Conservation (phyloP, 2,113 vertebrate species). For the Lamprotornis superbus region DNA sequence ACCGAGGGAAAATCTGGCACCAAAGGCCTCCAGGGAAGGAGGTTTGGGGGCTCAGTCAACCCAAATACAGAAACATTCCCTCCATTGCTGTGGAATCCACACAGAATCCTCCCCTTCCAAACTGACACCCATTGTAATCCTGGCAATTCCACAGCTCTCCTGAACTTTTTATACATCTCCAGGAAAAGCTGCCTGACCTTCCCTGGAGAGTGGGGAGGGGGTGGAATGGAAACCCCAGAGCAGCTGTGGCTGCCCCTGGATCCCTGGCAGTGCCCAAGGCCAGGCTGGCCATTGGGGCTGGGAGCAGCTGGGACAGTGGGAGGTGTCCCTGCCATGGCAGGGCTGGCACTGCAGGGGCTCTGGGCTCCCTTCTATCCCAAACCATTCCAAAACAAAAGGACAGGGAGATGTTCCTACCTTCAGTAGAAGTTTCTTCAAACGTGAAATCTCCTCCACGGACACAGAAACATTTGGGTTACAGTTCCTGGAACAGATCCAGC, state of each 20-base stretch:
- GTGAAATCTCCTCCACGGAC: conserved; percentile 80
- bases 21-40: background rate
- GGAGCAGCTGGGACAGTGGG: background rate
- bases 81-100: background rate
- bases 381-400: background rate
- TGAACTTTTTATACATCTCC: fast-evolving
- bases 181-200: background rate
- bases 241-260: background rate
- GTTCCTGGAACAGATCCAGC: conserved; percentile 75
- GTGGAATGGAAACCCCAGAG: background rate
- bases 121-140: background rate
- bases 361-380: too few species aligned
- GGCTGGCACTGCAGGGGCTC: too few species aligned
- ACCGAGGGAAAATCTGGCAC: background rate
- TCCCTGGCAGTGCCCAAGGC: background rate
- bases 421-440: conserved; percentile 40
- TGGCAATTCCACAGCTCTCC: background rate
- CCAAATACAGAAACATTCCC: background rate
- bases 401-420: conserved; percentile 46
- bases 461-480: conserved; percentile 86
- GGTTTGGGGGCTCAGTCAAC: background rate
- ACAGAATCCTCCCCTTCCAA: background rate
- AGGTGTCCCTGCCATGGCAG: too few species aligned
- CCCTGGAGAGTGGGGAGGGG: fast-evolving
- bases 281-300: background rate